Percentiles rank a stretch among this genome's conserved stretches.
These are phyloP conservation scores for Sinopyrophorus schimmeli DNA, from an alignment of 2,888 invertebrate species.

Conservation along the genomic window DNA sequence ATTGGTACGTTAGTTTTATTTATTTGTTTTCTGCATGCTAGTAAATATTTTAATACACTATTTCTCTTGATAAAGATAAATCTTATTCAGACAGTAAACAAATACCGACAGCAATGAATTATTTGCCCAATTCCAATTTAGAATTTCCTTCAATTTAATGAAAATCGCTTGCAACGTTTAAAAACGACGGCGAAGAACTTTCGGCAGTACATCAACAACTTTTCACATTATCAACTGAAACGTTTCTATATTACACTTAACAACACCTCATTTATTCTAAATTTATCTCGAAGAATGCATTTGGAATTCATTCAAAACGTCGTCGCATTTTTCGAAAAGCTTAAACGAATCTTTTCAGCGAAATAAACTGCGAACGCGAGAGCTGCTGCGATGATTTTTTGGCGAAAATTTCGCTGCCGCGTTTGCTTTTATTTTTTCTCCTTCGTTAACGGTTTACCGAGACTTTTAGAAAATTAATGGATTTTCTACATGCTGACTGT, in stretches of 20 bases:
- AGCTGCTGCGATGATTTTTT: conserved; percentile 11
- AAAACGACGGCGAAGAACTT: conserved; percentile 18
- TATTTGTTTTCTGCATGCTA: too few species aligned
- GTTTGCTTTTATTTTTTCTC: conserved; percentile 3
- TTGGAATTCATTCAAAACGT: too few species aligned
- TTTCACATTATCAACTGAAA: conserved; percentile 12
- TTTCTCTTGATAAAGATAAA: conserved; percentile 6
- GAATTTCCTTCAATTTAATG: conserved; percentile 22
- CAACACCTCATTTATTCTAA: conserved; percentile 15
- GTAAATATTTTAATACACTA: conserved; percentile 5
- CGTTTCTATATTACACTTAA: conserved; percentile 15
- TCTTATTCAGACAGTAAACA: conserved; percentile 20
- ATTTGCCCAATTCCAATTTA: conserved; percentile 24
- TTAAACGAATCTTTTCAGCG: too few species aligned
- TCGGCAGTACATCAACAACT: too few species aligned
- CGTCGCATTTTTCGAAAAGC: too few species aligned
- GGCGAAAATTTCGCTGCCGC: conserved; percentile 5
- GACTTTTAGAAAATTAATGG: conserved; percentile 12
- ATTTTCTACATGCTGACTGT: conserved; percentile 17
- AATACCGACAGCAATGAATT: conserved; percentile 21
- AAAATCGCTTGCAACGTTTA: conserved; percentile 21
- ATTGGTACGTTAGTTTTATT: too few species aligned
- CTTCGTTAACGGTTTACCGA: conserved; percentile 10
- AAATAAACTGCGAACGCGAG: too few species aligned
- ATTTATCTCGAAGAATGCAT: too few species aligned